These are phyloP conservation scores for Orientallactaga sibirica DNA, from an alignment of 2,797 vertebrate species.

Conservation along the genomic window DNA sequence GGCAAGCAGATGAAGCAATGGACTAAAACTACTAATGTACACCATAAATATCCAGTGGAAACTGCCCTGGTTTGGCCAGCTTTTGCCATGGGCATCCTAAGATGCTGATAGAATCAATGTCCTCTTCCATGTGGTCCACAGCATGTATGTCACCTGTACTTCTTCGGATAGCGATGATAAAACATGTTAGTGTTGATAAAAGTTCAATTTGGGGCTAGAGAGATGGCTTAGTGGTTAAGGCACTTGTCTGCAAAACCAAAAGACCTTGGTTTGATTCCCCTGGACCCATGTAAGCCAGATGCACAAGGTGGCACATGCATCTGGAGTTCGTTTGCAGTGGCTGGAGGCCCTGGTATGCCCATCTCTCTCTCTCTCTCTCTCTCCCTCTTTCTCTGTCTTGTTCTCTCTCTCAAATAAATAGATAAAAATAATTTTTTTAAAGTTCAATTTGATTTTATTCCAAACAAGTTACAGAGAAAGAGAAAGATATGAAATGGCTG, in stretches of 20 bases:
- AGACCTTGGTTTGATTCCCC: too few species aligned
- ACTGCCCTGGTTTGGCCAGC: background rate
- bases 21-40: background rate
- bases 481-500: background rate
- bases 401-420: too few species aligned
- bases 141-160: background rate
- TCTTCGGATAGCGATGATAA: background rate
- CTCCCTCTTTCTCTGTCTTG: too few species aligned
- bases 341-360: too few species aligned
- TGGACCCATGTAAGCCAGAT: too few species aligned
- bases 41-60: background rate
- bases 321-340: too few species aligned
- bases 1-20: background rate
- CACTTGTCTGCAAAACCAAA: too few species aligned
- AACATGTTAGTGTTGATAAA: too few species aligned
- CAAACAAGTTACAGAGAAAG: background rate
- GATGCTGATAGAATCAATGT: background rate
- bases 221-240: too few species aligned
- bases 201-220: too few species aligned
- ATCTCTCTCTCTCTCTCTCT: too few species aligned
- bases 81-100: background rate
- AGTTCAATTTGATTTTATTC: slow-evolving; percentile 37
- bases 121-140: background rate
- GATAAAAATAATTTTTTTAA: background rate
- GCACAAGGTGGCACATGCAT: too few species aligned